phyloP scores from a whole-genome alignment of 2,113 vertebrate genomes.

The Eubucco bourcierii region DNA sequence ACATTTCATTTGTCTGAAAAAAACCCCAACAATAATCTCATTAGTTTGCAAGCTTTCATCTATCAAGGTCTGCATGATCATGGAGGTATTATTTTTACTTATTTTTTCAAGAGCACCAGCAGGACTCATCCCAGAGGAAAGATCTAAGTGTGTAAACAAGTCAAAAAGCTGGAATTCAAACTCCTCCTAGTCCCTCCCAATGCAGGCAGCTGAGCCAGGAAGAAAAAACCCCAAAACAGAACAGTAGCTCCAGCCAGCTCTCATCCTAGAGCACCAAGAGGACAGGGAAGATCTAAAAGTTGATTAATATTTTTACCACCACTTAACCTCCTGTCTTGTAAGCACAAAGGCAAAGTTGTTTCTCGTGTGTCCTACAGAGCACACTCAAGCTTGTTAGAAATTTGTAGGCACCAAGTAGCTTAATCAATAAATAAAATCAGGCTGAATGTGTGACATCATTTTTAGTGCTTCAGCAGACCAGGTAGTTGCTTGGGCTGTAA shows the following conservation, averaged over 20 bases:
- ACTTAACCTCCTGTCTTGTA: neutral
- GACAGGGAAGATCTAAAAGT: neutral
- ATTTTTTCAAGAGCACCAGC: neutral
- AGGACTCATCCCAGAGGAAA: neutral
- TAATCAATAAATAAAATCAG: neutral
- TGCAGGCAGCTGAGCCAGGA: neutral
- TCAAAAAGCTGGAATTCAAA: neutral
- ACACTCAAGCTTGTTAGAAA: neutral
- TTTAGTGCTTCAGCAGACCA: neutral
- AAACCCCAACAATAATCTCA: neutral
- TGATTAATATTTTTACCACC: neutral
- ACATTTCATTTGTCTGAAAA: neutral
- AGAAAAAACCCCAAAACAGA: neutral
- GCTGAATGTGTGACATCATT: neutral
- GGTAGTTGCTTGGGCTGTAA: fast-evolving
- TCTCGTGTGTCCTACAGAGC: neutral
- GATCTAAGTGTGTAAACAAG: neutral
- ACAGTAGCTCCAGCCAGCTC: neutral
- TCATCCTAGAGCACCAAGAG: neutral
- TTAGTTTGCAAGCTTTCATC: neutral
- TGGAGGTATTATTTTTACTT: neutral
- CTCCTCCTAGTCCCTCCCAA: neutral
- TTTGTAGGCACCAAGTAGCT: neutral
- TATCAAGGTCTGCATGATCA: neutral
- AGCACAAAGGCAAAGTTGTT: neutral